These are phyloP conservation scores for Mormyrops boulengeri DNA, from an alignment of 2,797 vertebrate species.

Conservation along the genomic window DNA sequence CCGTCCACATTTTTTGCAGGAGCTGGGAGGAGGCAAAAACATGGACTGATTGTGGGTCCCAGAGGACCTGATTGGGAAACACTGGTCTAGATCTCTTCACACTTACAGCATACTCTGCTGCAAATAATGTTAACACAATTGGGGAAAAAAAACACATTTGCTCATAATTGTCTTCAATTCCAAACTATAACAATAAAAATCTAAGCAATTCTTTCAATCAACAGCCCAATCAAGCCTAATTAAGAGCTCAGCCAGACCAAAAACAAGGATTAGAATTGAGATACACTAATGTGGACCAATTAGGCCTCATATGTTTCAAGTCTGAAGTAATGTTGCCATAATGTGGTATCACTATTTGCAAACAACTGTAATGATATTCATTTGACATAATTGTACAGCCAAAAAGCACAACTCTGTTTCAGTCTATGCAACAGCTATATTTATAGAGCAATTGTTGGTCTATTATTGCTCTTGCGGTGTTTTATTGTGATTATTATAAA, in stretches of 20 bases:
- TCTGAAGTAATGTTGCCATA: not conserved
- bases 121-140: not conserved
- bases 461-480: not conserved
- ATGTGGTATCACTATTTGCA: not conserved
- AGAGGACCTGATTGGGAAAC: not conserved
- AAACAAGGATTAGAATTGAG: not conserved
- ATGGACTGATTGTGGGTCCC: not conserved
- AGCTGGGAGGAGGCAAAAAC: not conserved
- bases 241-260: not conserved
- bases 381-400: not conserved
- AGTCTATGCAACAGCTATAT: not conserved
- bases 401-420: not conserved
- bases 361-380: not conserved
- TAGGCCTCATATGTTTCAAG: not conserved
- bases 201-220: not conserved
- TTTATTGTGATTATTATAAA: not conserved
- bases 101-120: not conserved
- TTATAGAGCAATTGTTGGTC: not conserved
- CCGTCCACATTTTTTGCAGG: not conserved
- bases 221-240: not conserved
- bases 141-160: not conserved
- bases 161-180: not conserved
- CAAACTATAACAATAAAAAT: not conserved
- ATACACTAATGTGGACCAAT: not conserved
- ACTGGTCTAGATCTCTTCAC: not conserved